These are phyloP conservation scores for Drosophila nr. medialis DNA, from an alignment of 2,888 invertebrate genomes.

Conservation along the genomic window DNA sequence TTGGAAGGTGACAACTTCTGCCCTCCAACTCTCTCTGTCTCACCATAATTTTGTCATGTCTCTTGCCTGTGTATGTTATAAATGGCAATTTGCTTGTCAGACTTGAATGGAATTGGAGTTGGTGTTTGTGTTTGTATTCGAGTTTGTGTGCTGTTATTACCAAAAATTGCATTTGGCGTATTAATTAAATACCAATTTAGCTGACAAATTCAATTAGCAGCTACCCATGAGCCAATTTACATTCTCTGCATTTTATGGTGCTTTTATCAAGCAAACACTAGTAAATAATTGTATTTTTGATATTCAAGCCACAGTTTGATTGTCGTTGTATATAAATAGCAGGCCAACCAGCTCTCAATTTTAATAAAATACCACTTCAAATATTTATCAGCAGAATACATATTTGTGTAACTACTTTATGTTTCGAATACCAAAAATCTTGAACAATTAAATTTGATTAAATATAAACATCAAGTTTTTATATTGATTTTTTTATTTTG, in stretches of 20 bases:
- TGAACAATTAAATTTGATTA: not conserved
- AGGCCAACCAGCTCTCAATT: conserved; percentile 2
- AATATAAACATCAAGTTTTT: not conserved
- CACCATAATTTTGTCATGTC: conserved; percentile 1
- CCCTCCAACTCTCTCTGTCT: conserved; percentile 12
- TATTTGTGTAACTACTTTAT: not conserved
- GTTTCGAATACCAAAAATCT: not conserved
- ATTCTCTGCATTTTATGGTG: conserved; percentile 18
- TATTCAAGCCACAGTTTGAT: conserved; percentile 23
- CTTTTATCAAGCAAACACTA: conserved; percentile 5
- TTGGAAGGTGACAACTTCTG: conserved; percentile 44
- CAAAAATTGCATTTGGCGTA: conserved; percentile 77
- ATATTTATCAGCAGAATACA: conserved; percentile 3
- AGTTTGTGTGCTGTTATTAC: conserved; percentile 29
- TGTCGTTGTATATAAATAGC: conserved; percentile 8
- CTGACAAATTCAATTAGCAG: conserved; percentile 70
- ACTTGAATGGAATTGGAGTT: conserved; percentile 30
- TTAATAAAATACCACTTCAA: conserved; percentile 2
- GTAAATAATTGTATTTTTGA: conserved; percentile 32
- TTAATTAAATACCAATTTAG: conserved; percentile 77
- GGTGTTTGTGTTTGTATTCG: conserved; percentile 16
- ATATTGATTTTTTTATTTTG: not conserved
- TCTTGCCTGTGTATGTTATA: conserved; percentile 27
- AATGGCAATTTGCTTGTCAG: conserved; percentile 73
- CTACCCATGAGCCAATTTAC: conserved; percentile 12